Evolutionary conservation across 2,797 vertebrate genomes (phyloP), one percentile per base, ranked within the genome.

Genomic region (Synanceia verrucosa): DNA sequence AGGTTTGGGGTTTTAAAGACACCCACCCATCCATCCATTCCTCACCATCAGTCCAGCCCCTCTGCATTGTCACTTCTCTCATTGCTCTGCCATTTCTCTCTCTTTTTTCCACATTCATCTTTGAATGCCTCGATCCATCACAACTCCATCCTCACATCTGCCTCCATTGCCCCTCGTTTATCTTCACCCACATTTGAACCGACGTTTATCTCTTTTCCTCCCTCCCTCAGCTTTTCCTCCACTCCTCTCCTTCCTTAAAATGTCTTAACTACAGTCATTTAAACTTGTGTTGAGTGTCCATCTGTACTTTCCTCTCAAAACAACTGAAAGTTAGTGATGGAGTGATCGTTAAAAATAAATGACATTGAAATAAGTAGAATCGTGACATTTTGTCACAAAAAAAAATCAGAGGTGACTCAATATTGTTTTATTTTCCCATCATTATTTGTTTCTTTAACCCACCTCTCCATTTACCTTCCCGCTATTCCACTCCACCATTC

Each of bases 1-100:
- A 79, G 78, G 50, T 44, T 59, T n/a, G n/a, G 57, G 76, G 81
- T 44, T 70, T 78, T 61, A 82, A 53, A 81, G 86, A 77, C 66
- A 56, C 53, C 57, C 74, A 73, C 58, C 73, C 36, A 87, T 74
- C 58, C 79, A 77, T 73, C 69, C 65, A 70, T 78, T 41, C 55
- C 52, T 84, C 83, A 70, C 76, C 47, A 68, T 78, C 71, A 77
- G 68, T 53, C 62, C 69, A 50, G 10, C 41, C 63, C 48, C 64
- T 79, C 51, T 53, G 58, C 57, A 73, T 74, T 79, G 74, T 83
- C 81, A 79, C 55, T 63, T 9, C 53, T 81, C 76, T 80, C 69
- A 64, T 50, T 55, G 68, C 44, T 76, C 73, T 75, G 48, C 57
- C 48, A 47, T 81, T 65, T 72, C 52, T 21, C 36, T 52, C 6